A percentile compares a stretch with the other conserved stretches of the same genome.
phyloP scores from a whole-genome alignment of 2,113 vertebrate species.

The Benitochromis conjunctus region DNA sequence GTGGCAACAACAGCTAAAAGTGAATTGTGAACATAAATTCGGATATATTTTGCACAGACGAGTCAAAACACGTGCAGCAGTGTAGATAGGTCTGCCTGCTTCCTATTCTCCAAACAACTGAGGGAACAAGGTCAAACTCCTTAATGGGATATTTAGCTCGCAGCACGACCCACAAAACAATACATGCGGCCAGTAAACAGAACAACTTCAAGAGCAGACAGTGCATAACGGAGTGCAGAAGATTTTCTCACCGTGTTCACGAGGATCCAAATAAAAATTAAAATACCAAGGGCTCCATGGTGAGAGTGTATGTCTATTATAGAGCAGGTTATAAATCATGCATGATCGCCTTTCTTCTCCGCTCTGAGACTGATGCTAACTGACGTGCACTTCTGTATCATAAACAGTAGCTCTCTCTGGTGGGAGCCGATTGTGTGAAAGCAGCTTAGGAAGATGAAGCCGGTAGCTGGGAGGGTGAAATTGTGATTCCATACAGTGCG shows the following conservation, averaged over 20 bases:
- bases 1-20: background rate
- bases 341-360: conserved; percentile 19
- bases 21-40: background rate
- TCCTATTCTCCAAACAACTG: background rate
- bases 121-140: background rate
- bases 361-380: conserved; percentile 21
- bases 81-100: background rate
- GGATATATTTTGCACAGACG: background rate
- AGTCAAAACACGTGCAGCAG: background rate
- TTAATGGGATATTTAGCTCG: conserved; percentile 21
- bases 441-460: conserved; percentile 39
- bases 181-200: background rate
- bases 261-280: background rate
- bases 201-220: background rate
- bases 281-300: background rate
- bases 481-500: conserved; percentile 17
- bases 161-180: background rate
- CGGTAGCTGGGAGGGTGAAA: conserved; percentile 30
- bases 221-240: background rate
- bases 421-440: conserved; percentile 42
- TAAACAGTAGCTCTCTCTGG: conserved; percentile 27
- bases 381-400: conserved; percentile 22
- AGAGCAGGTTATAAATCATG: conserved; percentile 3
- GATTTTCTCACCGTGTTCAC: background rate
- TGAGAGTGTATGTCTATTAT: background rate